Evolutionary conservation across 2,888 invertebrate genomes (phyloP).

Genomic region (Dendrolimus pini): DNA sequence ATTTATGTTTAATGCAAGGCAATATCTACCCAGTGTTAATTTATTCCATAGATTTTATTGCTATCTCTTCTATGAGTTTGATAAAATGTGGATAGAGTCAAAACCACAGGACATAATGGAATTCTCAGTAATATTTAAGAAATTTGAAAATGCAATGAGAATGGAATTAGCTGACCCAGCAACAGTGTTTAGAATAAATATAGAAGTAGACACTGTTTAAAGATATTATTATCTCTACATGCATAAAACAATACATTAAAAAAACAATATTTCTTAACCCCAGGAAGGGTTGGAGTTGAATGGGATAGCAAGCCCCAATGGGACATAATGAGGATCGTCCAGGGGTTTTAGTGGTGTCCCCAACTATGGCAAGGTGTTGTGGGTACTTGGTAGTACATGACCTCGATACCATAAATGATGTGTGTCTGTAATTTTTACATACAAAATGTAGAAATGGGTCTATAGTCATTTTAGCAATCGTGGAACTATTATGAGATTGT

Average conservation of each 20-base stretch:
- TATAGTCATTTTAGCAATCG: no score
- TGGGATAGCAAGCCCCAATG: no score
- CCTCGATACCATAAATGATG: no score
- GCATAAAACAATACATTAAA: neutral
- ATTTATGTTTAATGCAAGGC: slow-evolving; percentile 91
- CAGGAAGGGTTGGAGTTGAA: no score
- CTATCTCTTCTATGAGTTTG: slow-evolving; percentile 95
- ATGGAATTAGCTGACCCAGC: slow-evolving; percentile 80
- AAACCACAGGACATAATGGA: slow-evolving; percentile 97
- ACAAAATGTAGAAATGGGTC: no score
- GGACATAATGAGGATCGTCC: no score
- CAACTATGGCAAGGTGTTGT: no score
- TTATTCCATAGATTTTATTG: slow-evolving; percentile 96
- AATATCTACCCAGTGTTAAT: slow-evolving; percentile 79
- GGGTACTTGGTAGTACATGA: no score
- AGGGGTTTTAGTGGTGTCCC: no score
- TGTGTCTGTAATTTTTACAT: no score
- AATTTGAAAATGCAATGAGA: slow-evolving; percentile 87
- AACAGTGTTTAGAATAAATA: slow-evolving; percentile 87
- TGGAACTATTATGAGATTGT: no score
- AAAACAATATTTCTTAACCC: neutral
- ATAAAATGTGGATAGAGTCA: slow-evolving; percentile 94
- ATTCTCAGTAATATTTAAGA: slow-evolving; percentile 90
- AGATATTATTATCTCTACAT: neutral
- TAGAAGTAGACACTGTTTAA: slow-evolving; percentile 80